Evolutionary conservation across 2,797 vertebrate species (phyloP).

Genomic region (Microcaecilia unicolor): DNA sequence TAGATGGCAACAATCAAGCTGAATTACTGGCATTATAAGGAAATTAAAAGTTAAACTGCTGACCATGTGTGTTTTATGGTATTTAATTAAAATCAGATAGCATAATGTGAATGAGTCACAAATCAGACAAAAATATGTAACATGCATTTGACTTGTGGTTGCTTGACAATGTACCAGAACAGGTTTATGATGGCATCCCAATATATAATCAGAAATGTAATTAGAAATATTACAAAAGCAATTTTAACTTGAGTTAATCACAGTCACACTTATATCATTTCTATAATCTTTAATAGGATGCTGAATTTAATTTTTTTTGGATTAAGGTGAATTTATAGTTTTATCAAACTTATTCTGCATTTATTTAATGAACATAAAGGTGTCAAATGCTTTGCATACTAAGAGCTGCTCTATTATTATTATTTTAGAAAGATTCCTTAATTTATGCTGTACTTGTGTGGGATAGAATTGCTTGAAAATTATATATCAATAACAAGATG

Average conservation of each 20-base stretch:
- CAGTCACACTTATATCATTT: conserved; percentile 26
- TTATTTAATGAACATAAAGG: too few species aligned
- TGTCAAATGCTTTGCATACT: too few species aligned
- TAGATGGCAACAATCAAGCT: conserved; percentile 46
- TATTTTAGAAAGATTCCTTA: too few species aligned
- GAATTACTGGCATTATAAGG: conserved; percentile 75
- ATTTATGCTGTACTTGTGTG: too few species aligned
- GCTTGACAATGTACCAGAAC: conserved; percentile 85
- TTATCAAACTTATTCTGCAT: too few species aligned
- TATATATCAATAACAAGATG: too few species aligned
- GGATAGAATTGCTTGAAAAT: too few species aligned
- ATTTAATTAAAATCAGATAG: conserved; percentile 99
- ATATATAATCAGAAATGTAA: conserved; percentile 75
- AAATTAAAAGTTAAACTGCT: conserved; percentile 96
- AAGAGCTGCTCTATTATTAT: too few species aligned
- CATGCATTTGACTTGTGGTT: conserved; percentile 93
- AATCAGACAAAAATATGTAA: conserved; percentile 98
- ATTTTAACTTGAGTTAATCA: conserved; percentile 47
- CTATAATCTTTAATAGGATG: conserved; percentile 28
- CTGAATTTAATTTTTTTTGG: not conserved
- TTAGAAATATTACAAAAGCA: conserved; percentile 51
- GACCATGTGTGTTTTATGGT: conserved; percentile 86
- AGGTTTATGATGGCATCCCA: conserved; percentile 70
- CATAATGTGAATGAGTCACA: conserved; percentile 85
- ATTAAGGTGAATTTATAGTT: too few species aligned